Evolutionary conservation across 2,888 invertebrate species (phyloP), one percentile per base, ranked within the genome.

Genomic region (Idaea biselata): DNA sequence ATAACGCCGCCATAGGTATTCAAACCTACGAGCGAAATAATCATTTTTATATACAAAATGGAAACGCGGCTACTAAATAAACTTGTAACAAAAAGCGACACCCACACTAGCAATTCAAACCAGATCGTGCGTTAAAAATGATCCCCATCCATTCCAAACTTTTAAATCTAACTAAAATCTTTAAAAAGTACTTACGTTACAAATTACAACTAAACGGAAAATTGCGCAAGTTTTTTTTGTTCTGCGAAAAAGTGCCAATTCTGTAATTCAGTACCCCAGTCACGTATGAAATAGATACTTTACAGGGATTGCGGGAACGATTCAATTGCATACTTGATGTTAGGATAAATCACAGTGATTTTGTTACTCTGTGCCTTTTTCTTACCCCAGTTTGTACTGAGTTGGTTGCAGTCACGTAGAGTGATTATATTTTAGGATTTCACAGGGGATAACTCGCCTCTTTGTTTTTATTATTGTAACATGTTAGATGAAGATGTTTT

Each of bases 241-340:
- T n/a, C 17, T n/a, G 44, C 56, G 58, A 54, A 32, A 44, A 44
- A 44, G 44, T 11, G 44, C 8, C 44, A 44, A 44, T 44, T 25
- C 32, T 6, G 8, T 2, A 14, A 4, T 17, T 68, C 58, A 11
- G 76, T 78, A 83, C 72, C 58, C 82, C 61, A 64, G 69, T 72
- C 86, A 86, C 86, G 86, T 86, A 78, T 64, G 75, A 82, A 85
- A 86, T 87, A 86, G 86, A 83, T 84, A 84, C 85, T 86, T 84
- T 80, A 74, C 75, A 70, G 74, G 83, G 79, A 83, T 83, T 79
- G 81, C 75, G 74, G 73, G 70, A 75, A 77, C 83, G 84, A 83
- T 87, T 86, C 86, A 84, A 85, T 86, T 86, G 84, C 73, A 68
- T 70, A 77, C 74, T 77, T 82, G 84, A 86, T 84, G 83, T 76